Evolutionary conservation across 2,113 vertebrate genomes (phyloP).

Genomic region (Xyrauchen texanus): DNA sequence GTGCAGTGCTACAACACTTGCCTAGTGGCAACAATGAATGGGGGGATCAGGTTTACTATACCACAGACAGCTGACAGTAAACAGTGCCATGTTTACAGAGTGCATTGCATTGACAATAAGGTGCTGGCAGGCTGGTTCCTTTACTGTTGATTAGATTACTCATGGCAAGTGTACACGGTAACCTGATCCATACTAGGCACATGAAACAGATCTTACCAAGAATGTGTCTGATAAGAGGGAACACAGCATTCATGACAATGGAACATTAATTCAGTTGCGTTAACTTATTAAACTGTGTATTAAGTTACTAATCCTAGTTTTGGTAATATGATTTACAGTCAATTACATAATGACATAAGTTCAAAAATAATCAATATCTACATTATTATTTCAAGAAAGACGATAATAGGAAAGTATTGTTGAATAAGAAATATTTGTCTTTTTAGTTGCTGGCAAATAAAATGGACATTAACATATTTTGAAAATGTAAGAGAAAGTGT

Average conservation of each 20-base stretch:
- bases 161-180: constrained; percentile 21
- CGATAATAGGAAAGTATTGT: too few species aligned
- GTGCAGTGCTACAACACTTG: constrained; percentile 4
- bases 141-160: constrained; percentile 38
- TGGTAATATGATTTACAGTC: not conserved
- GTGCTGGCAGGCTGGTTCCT: constrained; percentile 25
- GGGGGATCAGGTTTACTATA: constrained; percentile 13
- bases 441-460: too few species aligned
- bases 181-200: constrained; percentile 20
- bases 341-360: not conserved
- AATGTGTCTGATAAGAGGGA: constrained; percentile 3
- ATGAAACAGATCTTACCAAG: constrained; percentile 30
- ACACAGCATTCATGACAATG: too few species aligned
- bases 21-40: not conserved
- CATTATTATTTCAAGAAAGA: too few species aligned
- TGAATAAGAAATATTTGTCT: too few species aligned
- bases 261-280: not conserved
- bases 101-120: constrained; percentile 31
- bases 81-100: constrained; percentile 35
- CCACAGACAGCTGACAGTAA: constrained; percentile 13
- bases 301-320: too few species aligned
- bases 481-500: too few species aligned
- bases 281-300: not conserved
- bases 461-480: too few species aligned
- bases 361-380: too few species aligned